A percentile compares a stretch with the other conserved stretches of the same genome.
These are phyloP conservation scores for Styela plicata DNA, from an alignment of 23 tunicate species.

Conservation along the genomic window DNA sequence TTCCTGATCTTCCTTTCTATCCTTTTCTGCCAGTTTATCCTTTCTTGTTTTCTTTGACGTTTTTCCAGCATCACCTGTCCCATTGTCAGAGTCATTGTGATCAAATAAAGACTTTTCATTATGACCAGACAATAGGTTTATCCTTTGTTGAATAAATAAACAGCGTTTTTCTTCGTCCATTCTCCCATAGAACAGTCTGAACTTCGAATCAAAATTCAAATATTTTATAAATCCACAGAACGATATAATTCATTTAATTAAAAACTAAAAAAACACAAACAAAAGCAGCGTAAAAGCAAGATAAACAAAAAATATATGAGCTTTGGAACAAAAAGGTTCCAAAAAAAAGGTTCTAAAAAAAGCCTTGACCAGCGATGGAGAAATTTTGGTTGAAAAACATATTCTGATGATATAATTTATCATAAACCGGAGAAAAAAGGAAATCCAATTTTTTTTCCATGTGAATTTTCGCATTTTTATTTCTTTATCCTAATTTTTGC, in stretches of 20 bases:
- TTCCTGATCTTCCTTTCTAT: neutral
- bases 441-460: too few relatives aligned
- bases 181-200: too few relatives aligned
- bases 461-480: too few relatives aligned
- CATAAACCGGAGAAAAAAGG: too few relatives aligned
- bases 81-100: neutral
- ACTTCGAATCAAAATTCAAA: neutral
- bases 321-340: neutral
- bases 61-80: neutral
- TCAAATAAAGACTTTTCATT: neutral
- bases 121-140: neutral
- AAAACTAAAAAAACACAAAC: neutral
- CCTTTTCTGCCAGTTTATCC: neutral
- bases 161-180: constrained; percentile 9
- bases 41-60: neutral
- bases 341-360: too few relatives aligned
- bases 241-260: neutral
- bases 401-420: too few relatives aligned
- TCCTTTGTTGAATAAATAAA: constrained; percentile 26
- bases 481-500: too few relatives aligned
- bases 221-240: neutral
- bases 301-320: neutral
- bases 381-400: too few relatives aligned
- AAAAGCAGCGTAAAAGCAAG: neutral
- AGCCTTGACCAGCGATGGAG: too few relatives aligned